These are phyloP conservation scores for Heliopora coerulea DNA, from an alignment of 92 coral and sea anemone species.

Conservation along the genomic window DNA sequence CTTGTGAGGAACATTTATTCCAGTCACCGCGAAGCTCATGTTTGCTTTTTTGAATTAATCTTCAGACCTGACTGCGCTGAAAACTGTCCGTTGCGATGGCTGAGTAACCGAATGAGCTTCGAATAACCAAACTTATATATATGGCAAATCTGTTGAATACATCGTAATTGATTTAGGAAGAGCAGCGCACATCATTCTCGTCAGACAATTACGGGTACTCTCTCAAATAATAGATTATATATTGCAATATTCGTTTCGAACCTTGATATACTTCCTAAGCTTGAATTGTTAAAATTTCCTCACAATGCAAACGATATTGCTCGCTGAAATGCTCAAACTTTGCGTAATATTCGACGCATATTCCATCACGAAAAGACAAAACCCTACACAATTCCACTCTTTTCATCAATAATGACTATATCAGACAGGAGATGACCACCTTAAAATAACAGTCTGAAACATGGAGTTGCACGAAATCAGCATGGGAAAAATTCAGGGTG, in stretches of 20 bases:
- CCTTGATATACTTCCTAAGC: background rate
- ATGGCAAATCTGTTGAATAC: background rate
- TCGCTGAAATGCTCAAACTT: background rate
- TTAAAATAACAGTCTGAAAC: too few species aligned
- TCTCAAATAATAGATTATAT: background rate
- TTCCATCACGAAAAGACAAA: background rate
- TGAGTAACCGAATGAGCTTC: background rate
- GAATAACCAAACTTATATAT: background rate
- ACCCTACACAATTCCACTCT: background rate
- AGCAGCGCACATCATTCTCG: background rate
- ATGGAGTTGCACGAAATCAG: too few species aligned
- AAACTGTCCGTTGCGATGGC: background rate
- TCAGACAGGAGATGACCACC: background rate
- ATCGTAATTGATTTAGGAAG: background rate
- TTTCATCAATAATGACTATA: background rate
- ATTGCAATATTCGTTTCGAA: background rate
- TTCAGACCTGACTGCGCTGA: background rate
- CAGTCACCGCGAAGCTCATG: conserved; percentile 27
- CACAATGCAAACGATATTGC: background rate
- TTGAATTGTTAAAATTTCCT: background rate
- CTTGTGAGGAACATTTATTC: conserved; percentile 27
- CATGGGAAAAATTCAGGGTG: too few species aligned
- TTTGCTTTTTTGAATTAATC: background rate
- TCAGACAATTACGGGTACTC: background rate
- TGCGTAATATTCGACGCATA: background rate